phyloP scores from a whole-genome alignment of 2,888 invertebrate species.

The Pyrrhosoma nymphula region DNA sequence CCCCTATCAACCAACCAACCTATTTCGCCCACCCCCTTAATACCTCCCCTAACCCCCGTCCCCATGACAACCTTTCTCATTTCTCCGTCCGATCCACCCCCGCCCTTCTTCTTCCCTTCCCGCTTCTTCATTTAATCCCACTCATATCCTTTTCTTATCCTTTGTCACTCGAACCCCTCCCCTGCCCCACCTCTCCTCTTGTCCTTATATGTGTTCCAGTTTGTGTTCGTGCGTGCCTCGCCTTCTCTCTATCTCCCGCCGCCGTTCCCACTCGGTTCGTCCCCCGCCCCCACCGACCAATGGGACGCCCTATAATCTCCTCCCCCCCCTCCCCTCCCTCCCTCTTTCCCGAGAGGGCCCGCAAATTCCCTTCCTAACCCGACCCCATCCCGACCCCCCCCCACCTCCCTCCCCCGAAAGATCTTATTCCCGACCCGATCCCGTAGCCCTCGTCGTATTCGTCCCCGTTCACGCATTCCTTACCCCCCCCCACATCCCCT shows the following conservation, averaged over 20 bases:
- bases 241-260: neutral
- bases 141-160: constrained; percentile 61
- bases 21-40: neutral
- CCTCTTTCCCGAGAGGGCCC: too few relatives aligned
- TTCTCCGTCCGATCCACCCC: neutral
- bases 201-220: neutral
- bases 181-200: neutral
- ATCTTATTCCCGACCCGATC: constrained; percentile 59
- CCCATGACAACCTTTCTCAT: constrained; percentile 38
- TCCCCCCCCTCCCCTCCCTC: neutral
- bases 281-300: too few relatives aligned
- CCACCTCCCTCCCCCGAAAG: neutral
- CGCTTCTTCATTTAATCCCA: constrained; percentile 63
- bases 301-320: neutral
- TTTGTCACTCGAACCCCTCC: neutral
- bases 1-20: constrained; percentile 1
- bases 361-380: constrained; percentile 17
- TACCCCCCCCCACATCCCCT: neutral
- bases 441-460: neutral
- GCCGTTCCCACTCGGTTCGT: too few relatives aligned
- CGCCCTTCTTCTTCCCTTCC: neutral
- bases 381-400: neutral
- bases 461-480: constrained; percentile 41
- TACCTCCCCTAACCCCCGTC: neutral
- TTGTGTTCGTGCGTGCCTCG: neutral